Base-by-base conservation (phyloP, 2,888 invertebrate genomes). In the Mystacides longicornis region DNA sequence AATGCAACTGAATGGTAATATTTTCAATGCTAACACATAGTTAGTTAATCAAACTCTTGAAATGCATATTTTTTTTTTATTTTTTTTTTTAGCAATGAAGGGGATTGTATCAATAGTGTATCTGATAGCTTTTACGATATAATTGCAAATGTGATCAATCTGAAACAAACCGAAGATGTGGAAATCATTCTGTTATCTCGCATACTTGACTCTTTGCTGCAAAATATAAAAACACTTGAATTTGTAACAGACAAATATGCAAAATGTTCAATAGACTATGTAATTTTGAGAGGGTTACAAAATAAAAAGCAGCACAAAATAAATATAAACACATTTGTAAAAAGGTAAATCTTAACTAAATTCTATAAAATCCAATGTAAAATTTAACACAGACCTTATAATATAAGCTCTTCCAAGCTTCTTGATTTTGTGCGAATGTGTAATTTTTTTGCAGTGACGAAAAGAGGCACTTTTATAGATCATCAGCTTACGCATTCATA, bases 71-170 rank as follows among this genome's bases (percentile, higher is more conserved):
- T n/a, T n/a, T n/a, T n/a, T n/a, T n/a, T n/a, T n/a, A n/a, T n/a
- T n/a, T n/a, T n/a, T n/a, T n/a, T n/a, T n/a, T n/a, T n/a, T n/a
- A n/a, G n/a, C n/a, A 58, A 60, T 56, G 51, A 54, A 20, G 51
- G 18, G 7, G 47, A 9, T 37, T 49, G 49, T 56, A 47, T 56
- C 27, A 16, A 18, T 46, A 20, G 20, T 20, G 16, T n/a, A 3
- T 27, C 27, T 11, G 7, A 7, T 27, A 27, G 5, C 27, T 14
- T 37, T 3, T 37, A 7, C 37, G 37, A 37, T 16, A 3, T 16
- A 37, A 16, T 37, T 7, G 14, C 3, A 7, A 14, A 37, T n/a
- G 14, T 37, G 37, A 37, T 14, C 16, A 16, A 37, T 4, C 37
- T n/a, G 3, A 37, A 37, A 14, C n/a, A 37, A 37, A 37, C 14